Conservation (phyloP, 2,888 invertebrate genomes). For the Acheta domesticus region DNA sequence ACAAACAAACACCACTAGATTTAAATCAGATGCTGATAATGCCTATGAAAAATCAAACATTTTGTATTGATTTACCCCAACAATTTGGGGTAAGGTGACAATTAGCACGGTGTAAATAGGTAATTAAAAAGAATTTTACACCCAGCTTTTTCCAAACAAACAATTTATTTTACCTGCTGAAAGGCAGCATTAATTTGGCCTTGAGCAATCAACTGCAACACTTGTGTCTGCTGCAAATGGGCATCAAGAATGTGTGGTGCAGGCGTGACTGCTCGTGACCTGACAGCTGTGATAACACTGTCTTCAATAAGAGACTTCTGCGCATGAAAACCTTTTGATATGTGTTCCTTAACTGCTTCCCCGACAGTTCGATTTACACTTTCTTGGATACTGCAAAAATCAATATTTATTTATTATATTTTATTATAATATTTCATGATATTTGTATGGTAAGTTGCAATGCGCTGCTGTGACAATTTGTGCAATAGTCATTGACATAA, state of each 20-base stretch:
- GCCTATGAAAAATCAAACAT: conserved; percentile 59
- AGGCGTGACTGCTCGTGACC: conserved; percentile 72
- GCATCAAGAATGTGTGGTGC: conserved; percentile 60
- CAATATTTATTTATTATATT: conserved; percentile 35
- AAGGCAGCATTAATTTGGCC: conserved; percentile 85
- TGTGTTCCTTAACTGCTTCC: conserved; percentile 49
- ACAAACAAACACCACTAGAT: conserved; percentile 81
- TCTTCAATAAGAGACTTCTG: conserved; percentile 60
- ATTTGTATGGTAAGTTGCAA: too few species aligned
- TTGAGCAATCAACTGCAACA: conserved; percentile 62
- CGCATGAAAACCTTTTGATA: conserved; percentile 53
- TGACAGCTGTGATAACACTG: conserved; percentile 57
- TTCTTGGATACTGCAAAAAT: conserved; percentile 51
- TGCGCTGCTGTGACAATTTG: too few species aligned
- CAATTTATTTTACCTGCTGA: conserved; percentile 53
- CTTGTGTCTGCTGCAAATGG: conserved; percentile 62
- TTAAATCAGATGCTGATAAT: conserved; percentile 80
- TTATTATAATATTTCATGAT: too few species aligned
- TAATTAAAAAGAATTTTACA: not conserved
- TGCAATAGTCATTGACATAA: too few species aligned
- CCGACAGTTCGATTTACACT: conserved; percentile 43
- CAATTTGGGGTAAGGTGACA: not conserved
- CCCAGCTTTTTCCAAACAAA: not conserved
- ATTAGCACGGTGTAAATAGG: not conserved
- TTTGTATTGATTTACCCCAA: conserved; percentile 19